Evolutionary conservation across 2,888 invertebrate genomes (phyloP), one percentile per base, ranked within the genome.

Genomic region (Agelastica alni): DNA sequence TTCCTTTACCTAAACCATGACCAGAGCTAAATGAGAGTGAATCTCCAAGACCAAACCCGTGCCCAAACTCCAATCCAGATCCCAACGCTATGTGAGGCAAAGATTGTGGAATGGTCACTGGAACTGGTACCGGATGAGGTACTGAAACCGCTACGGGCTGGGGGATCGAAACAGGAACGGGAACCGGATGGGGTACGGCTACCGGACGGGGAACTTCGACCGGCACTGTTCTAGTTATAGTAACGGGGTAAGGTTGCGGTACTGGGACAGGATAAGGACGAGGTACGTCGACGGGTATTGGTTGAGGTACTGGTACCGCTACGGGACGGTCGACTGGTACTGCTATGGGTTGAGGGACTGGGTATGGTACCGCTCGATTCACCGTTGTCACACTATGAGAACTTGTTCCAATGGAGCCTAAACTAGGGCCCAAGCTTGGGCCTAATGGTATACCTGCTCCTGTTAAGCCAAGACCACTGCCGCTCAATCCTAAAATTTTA

Each of bases 311-410:
- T 12, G 73, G 69, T 13, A 54, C 73, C 60, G 79, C 78, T 1
- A 84, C 83, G 5, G 84, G 83, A 0, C 83, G 80, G 1, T 78
- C 80, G 7, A 70, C 69, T 16, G 69, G 67, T 7, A 74, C 70
- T 9, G 83, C 83, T 63, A 82, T 81, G 4, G 66, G 83, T 81
- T 9, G 65, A 58, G 45, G 74, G 7, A 75, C 75, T 10, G 68
- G 46, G 9, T 32, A 14, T 6, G 82, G 76, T 10, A 86, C 82
- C 0, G 85, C 84, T 0, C 83, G 79, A 9, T 80, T 81, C 10
- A 71, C 59, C 17, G 71, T 70, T 42, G 67, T 66, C 44, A 70
- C 66, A 3, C 66, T 65, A 53, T 70, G 65, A 13, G 63, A 59
- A 31, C 65, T 66, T 3, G 37, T 2, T 14, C 63, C 67, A 13